A percentile compares a stretch with the other conserved stretches of the same genome.
Conservation (phyloP, 2,113 vertebrate genomes). For the Gymnogyps californianus region DNA sequence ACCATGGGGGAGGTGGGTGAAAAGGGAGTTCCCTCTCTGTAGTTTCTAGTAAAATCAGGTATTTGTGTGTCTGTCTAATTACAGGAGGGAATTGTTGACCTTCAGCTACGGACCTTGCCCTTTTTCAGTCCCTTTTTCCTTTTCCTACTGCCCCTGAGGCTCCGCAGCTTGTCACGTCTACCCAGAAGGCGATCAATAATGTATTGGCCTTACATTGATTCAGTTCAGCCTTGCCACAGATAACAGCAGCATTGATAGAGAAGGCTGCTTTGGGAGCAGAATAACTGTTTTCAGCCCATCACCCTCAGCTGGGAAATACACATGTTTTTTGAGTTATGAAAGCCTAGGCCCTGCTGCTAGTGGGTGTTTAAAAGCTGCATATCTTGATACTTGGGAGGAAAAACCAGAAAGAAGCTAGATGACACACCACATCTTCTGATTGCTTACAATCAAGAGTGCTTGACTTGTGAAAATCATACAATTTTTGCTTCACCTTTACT, state of each 20-base stretch:
- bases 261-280: neutral
- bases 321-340: neutral
- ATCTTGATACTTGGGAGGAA: neutral
- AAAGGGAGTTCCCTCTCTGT: neutral
- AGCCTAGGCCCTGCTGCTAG: neutral
- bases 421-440: neutral
- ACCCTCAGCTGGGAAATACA: neutral
- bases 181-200: neutral
- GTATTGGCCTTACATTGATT: neutral
- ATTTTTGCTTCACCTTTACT: neutral
- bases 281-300: neutral
- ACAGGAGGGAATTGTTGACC: neutral
- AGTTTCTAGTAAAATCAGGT: neutral
- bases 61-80: neutral
- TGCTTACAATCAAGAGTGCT: neutral
- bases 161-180: neutral
- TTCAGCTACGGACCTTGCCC: neutral
- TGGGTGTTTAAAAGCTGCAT: neutral
- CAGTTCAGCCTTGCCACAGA: neutral
- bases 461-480: neutral
- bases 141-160: neutral
- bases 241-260: neutral
- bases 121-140: neutral
- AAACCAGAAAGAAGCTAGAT: neutral
- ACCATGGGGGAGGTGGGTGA: neutral